phyloP scores from a whole-genome alignment of 2,888 invertebrate species.

The Acheta domesticus region DNA sequence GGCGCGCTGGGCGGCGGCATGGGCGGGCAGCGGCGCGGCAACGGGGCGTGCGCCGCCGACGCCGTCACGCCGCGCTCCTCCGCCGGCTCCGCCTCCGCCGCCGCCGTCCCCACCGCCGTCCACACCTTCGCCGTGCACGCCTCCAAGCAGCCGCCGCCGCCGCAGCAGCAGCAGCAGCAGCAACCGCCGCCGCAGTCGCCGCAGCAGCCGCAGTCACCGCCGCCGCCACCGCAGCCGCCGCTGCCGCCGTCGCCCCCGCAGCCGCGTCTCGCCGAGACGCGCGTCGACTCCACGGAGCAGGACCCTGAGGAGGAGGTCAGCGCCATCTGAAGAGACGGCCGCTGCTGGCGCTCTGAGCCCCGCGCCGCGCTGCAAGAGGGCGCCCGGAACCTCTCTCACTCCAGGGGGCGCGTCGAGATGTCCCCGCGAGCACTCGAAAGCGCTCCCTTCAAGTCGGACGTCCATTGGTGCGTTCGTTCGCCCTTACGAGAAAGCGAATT shows the following conservation, averaged over 20 bases:
- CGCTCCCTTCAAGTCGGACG: no score
- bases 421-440: no score
- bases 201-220: not conserved
- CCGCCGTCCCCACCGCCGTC: conserved; percentile 66
- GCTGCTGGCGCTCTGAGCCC: no score
- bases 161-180: no score
- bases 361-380: not conserved
- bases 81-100: conserved; percentile 60
- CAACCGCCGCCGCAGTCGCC: conserved; percentile 21
- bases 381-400: not conserved
- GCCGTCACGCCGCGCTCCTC: conserved; percentile 41
- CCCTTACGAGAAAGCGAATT: no score
- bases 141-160: conserved; percentile 29
- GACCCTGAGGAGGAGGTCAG: conserved; percentile 39
- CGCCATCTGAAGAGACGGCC: conserved; percentile 32
- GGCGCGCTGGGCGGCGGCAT: conserved; percentile 23
- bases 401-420: not conserved
- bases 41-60: conserved; percentile 36
- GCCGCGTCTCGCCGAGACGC: conserved; percentile 45
- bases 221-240: not conserved
- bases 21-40: conserved; percentile 24
- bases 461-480: no score
- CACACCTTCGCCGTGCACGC: conserved; percentile 25
- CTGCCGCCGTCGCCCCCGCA: not conserved
- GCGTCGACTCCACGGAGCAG: conserved; percentile 52